These are phyloP conservation scores for Osedax frankpressi DNA, from an alignment of 2,888 invertebrate genomes.

Conservation along the genomic window DNA sequence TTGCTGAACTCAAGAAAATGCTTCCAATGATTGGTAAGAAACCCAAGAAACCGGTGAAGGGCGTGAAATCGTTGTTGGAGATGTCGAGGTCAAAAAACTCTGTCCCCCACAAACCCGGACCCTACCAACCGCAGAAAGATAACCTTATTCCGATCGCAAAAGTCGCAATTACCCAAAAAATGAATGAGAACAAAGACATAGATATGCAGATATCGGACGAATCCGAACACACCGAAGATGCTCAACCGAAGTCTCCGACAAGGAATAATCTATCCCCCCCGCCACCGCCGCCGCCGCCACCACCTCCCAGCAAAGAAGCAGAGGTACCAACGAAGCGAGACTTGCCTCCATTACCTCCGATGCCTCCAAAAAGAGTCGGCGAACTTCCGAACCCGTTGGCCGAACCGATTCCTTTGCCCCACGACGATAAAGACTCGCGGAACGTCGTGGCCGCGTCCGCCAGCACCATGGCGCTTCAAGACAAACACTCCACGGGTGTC, in stretches of 20 bases:
- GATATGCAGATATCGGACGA: not conserved
- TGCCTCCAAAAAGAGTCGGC: too few relatives aligned
- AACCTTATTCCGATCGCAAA: not conserved
- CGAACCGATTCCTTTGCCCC: not conserved
- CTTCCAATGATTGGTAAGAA: not conserved
- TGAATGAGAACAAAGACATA: not conserved
- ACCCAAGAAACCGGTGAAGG: not conserved
- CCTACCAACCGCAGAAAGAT: not conserved
- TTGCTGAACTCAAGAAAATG: not conserved
- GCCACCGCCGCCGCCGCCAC: not conserved
- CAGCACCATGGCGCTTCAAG: not conserved
- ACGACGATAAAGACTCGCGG: not conserved
- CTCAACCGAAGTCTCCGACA: not conserved
- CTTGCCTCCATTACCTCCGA: too few relatives aligned
- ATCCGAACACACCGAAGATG: not conserved
- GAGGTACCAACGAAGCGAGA: not conserved
- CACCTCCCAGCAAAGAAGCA: too few relatives aligned
- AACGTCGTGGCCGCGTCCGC: not conserved
- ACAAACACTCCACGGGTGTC: not conserved
- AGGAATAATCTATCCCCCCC: too few relatives aligned
- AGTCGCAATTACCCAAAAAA: not conserved
- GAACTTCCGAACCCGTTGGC: not conserved
- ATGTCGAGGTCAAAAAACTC: not conserved
- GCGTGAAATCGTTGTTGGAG: not conserved
- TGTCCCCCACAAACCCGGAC: not conserved